Evolutionary conservation across 1,140 invertebrate species (phyloP).

Genomic region (Aporrectodea caliginosa): DNA sequence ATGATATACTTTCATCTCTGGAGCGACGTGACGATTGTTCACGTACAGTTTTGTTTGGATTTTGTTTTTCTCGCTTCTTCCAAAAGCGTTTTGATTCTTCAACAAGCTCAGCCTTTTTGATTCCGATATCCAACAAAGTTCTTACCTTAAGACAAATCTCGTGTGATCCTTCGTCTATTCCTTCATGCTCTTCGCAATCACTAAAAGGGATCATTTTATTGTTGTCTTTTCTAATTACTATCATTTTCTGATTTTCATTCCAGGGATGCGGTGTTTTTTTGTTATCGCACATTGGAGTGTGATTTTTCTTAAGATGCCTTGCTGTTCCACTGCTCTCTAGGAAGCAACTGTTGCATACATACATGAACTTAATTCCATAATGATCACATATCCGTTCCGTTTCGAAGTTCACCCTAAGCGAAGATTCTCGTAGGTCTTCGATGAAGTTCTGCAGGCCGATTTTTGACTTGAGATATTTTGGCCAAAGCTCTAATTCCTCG

Average conservation of each 20-base stretch:
- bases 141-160: too few species aligned
- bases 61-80: background rate
- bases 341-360: background rate
- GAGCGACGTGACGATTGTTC: background rate
- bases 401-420: background rate
- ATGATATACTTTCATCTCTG: background rate
- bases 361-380: background rate
- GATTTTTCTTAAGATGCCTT: background rate
- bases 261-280: background rate
- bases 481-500: slow-evolving; percentile 6
- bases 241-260: background rate
- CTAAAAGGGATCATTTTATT: too few species aligned
- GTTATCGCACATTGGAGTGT: background rate
- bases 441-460: background rate
- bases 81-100: background rate
- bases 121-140: background rate
- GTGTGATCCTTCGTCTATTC: too few species aligned
- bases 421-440: slow-evolving; percentile 11
- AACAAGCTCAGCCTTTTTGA: background rate
- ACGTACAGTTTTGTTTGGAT: background rate
- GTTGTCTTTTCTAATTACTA: background rate
- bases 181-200: too few species aligned
- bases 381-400: background rate
- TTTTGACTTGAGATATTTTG: slow-evolving; percentile 5
- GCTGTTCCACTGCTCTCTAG: background rate